Evolutionary conservation across 2,113 vertebrate species (phyloP).

Genomic region (Eptesicus fuscus): DNA sequence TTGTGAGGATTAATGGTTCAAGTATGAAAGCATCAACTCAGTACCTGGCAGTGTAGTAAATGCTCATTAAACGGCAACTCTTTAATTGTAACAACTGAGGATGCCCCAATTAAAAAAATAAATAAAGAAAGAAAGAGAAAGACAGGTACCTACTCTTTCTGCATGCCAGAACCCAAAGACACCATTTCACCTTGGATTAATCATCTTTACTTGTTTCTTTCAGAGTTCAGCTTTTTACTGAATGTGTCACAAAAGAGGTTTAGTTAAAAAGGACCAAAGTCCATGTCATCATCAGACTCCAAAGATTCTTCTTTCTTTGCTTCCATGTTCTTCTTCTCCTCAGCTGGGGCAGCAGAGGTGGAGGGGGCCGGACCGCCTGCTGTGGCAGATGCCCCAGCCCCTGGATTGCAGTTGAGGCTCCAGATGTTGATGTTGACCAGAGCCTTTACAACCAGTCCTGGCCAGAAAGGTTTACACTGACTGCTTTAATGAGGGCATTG

Average conservation of each 20-base stretch:
- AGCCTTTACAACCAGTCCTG: neutral
- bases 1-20: neutral
- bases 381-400: neutral
- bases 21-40: neutral
- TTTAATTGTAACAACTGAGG: slow-evolving; percentile 32
- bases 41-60: neutral
- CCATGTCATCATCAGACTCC: neutral
- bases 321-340: neutral
- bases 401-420: neutral
- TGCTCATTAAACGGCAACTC: slow-evolving; percentile 49
- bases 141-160: neutral
- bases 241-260: neutral
- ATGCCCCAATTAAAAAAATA: neutral
- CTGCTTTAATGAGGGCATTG: neutral
- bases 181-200: neutral
- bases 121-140: neutral
- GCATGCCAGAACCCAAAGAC: neutral
- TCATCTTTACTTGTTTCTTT: neutral
- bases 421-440: neutral
- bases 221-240: neutral
- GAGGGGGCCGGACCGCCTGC: neutral
- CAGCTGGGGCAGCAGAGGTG: neutral
- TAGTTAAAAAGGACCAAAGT: neutral
- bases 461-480: neutral
- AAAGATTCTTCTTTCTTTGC: neutral